These are phyloP conservation scores for Xestoiulus laeticollis DNA, from an alignment of 2,888 invertebrate species.

Conservation along the genomic window DNA sequence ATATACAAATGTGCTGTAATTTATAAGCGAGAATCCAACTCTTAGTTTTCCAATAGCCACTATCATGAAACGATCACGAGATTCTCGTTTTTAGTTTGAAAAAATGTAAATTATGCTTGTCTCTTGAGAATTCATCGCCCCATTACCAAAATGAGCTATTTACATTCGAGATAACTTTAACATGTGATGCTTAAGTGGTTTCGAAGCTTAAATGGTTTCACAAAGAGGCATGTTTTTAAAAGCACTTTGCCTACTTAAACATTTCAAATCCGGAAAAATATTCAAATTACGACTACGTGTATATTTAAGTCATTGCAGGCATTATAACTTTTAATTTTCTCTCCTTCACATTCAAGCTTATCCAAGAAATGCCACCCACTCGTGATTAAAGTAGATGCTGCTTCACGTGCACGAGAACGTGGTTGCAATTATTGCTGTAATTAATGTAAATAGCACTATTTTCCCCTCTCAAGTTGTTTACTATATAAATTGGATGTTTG, in stretches of 20 bases:
- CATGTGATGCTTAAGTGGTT: slow-evolving; percentile 22
- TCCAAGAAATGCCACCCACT: background rate
- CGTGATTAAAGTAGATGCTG: background rate
- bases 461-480: background rate
- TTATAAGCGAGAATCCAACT: background rate
- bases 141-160: slow-evolving; percentile 17
- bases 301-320: background rate
- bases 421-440: background rate
- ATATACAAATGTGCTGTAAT: too few relatives aligned
- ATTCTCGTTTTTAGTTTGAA: background rate
- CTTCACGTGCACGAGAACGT: background rate
- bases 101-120: background rate
- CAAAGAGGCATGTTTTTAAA: background rate
- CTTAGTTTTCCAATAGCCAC: background rate
- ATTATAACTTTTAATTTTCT: background rate
- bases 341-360: background rate
- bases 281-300: background rate
- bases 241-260: slow-evolving; percentile 6
- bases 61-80: background rate
- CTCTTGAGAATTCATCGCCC: background rate
- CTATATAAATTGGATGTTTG: background rate
- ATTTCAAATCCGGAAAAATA: background rate
- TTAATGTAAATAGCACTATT: background rate
- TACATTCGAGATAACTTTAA: slow-evolving; percentile 22
- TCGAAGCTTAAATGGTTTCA: background rate